These are phyloP conservation scores for Dasypolia templi DNA, from an alignment of 2,888 invertebrate genomes.

Conservation along the genomic window DNA sequence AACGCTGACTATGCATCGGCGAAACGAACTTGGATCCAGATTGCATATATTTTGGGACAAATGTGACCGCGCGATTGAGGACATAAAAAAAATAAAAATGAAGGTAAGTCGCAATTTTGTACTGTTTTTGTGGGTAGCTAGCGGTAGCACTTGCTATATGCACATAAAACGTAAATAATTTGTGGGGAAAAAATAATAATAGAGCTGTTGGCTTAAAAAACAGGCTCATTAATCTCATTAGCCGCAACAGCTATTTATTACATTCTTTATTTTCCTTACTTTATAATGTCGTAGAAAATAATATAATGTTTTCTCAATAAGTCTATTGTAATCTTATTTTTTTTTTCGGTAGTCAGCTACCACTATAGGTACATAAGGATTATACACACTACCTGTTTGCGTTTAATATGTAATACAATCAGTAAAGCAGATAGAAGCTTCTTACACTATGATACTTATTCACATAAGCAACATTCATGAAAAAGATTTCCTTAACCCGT, in stretches of 20 bases:
- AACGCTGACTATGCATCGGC: constrained; percentile 82
- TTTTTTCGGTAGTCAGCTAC: no score
- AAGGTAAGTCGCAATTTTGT: constrained; percentile 74
- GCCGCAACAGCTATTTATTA: no score
- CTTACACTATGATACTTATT: no score
- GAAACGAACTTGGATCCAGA: constrained; percentile 83
- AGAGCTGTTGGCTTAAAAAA: not conserved
- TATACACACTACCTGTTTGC: not conserved
- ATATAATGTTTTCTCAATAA: not conserved
- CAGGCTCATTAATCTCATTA: no score
- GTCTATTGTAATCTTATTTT: no score
- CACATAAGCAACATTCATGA: not conserved
- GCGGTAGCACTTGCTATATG: not conserved
- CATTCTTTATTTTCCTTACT: not conserved
- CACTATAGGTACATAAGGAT: not conserved
- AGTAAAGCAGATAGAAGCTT: not conserved
- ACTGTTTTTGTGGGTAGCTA: constrained; percentile 15
- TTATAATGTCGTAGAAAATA: not conserved
- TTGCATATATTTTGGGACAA: constrained; percentile 79
- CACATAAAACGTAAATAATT: not conserved
- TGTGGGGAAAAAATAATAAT: not conserved
- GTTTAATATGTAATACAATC: not conserved
- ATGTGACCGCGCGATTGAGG: constrained; percentile 81
- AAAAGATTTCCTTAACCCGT: not conserved
- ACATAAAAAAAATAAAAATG: constrained; percentile 81